A percentile compares a stretch with the other conserved stretches of the same genome.
phyloP scores from a whole-genome alignment of 2,113 vertebrate species.

The Mystacornis crossleyi region DNA sequence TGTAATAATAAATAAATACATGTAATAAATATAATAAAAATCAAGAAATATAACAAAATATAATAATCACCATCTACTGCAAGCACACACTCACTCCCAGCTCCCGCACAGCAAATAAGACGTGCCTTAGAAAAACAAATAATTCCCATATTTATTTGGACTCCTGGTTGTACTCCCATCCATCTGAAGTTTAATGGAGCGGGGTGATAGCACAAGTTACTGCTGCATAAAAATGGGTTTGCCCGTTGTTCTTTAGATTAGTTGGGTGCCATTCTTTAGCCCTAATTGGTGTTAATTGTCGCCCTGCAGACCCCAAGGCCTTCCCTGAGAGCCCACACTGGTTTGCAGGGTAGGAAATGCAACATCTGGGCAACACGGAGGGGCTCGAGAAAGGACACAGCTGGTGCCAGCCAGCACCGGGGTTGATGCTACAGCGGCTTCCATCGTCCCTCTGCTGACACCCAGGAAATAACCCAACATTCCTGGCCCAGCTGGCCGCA shows the following conservation, averaged over 20 bases:
- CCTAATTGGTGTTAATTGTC: background rate
- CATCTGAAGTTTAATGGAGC: background rate
- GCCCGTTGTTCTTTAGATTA: background rate
- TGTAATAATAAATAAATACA: too few species aligned
- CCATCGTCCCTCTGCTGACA: background rate
- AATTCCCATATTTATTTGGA: background rate
- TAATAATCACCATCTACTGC: background rate
- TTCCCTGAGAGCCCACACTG: background rate
- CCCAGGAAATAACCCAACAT: background rate
- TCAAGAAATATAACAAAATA: background rate
- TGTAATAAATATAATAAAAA: background rate
- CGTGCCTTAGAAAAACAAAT: background rate
- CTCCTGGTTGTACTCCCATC: background rate
- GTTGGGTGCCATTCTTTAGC: background rate
- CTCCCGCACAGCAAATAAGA: background rate
- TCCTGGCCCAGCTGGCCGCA: background rate
- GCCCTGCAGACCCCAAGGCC: background rate
- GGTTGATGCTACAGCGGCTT: background rate
- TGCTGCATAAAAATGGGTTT: background rate
- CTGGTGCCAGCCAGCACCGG: background rate
- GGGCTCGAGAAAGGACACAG: background rate
- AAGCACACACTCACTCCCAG: background rate
- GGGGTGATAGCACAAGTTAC: background rate
- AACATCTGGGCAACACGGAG: background rate
- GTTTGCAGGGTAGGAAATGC: background rate